Percentiles rank a stretch among this genome's conserved stretches.
phyloP scores from a whole-genome alignment of 64 coral and sea anemone genomes.

The Montipora efflorescens region DNA sequence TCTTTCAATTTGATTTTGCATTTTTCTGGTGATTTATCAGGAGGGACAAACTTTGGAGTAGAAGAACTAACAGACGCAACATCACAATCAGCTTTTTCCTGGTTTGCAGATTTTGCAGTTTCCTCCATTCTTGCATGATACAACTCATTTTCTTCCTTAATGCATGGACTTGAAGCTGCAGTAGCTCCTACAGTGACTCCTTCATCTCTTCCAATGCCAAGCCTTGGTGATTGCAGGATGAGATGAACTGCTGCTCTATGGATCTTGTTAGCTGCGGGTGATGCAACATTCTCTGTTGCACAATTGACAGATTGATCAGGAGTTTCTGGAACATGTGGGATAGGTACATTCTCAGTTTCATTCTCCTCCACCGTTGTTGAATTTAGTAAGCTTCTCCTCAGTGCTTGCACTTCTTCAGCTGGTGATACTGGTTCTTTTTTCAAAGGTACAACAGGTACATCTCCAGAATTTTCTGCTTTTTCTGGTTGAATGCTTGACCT shows the following conservation, averaged over 20 bases:
- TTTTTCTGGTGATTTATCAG: neutral
- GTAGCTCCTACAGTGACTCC: neutral
- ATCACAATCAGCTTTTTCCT: neutral
- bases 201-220: neutral
- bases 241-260: constrained; percentile 57
- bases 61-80: neutral
- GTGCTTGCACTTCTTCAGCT: neutral
- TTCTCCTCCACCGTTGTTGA: constrained; percentile 23
- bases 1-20: neutral
- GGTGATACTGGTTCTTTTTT: constrained; percentile 25
- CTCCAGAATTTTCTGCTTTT: neutral
- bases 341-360: neutral
- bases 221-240: constrained; percentile 54
- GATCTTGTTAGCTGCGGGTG: neutral
- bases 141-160: constrained; percentile 10
- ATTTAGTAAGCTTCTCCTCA: neutral
- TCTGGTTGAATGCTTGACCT: neutral
- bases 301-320: neutral
- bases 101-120: neutral
- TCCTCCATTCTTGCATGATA: neutral
- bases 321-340: constrained; percentile 59
- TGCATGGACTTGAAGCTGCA: constrained; percentile 7
- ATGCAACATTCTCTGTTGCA: neutral
- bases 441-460: neutral
- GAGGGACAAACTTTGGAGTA: neutral